Evolutionary conservation across 2,888 invertebrate genomes (phyloP), one percentile per base, ranked within the genome.

Genomic region (Sceliomorpha sp.): DNA sequence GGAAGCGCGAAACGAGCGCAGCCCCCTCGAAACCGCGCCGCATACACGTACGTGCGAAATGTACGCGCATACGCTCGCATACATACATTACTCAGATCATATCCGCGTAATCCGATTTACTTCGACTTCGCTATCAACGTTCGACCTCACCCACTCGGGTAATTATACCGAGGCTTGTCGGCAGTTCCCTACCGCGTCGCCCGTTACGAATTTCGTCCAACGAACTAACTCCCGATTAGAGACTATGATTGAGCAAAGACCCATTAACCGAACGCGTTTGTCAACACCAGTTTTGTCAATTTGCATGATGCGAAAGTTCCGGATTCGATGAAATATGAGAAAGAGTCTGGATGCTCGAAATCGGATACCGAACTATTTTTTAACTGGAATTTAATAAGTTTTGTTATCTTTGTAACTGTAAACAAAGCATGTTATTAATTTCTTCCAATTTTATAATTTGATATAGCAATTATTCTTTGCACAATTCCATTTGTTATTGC

Each of bases 71-170:
- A 60, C 72, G 62, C 62, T 66, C 63, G 60, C 74, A 73, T 78
- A 80, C 80, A 79, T 86, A 85, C 83, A 87, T 88, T 88, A 88
- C 84, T 84, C 81, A 83, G 87, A 86, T 86, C 84, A 88, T 88
- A 85, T 84, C 84, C 86, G 75, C 80, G 77, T 88, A 87, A 88
- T 88, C 86, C 83, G 85, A 87, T 88, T 87, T 88, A 85, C 86
- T 87, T 85, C 82, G 85, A 87, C 85, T 87, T 84, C 80, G 84
- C 83, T 84, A 86, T 87, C 86, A 88, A 86, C 86, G 79, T 82
- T 83, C 76, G 72, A 73, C 79, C 81, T 77, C 73, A 74, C 76
- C 77, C 82, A 80, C 77, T 81, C 77, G 81, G 78, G 78, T 86
- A 88, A 88, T 88, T 88, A 86, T 83, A 81, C 51, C 47, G 24